Base-by-base conservation (phyloP, 2,888 invertebrate genomes). In the Proisotoma minuta region DNA sequence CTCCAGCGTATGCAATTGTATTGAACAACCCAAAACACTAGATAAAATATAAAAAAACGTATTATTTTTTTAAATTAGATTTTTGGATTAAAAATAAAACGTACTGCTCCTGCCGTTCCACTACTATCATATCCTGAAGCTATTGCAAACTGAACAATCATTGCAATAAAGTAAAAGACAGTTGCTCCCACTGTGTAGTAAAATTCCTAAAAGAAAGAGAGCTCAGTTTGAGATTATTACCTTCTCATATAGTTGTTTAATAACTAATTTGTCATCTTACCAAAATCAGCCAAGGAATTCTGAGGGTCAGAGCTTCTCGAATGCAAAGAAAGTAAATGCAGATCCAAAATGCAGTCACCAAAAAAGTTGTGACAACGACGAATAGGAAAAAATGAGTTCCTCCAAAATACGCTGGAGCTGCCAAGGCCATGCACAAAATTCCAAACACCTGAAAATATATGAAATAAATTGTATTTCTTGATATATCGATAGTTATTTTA, bases 301-400 rank as follows among this genome's bases (percentile, higher is more conserved):
- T 88, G 63, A 90, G 77, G 75, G 84, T 86, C 40, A 91, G 81
- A 1, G 86, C 87, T 75, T 91, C 90, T 69, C 87, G 84, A 71
- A 92, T 84, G 68, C 89, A 87, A 70, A 92, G 80, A 64, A 91
- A 79, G 77, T 89, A 91, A 53, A 90, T 84, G 76, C 88, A 85
- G 60, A 84, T 83, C 91, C 91, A 90, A 75, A 91, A 80, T 56
- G 91, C 79, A 0, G 89, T 90, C 53, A 86, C 83, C 75, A 93
- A 89, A 80, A 93, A 93, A 68, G 88, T 85, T 67, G 86, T 82
- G 65, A 88, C 87, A 20, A 85, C 88, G 57, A 91, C 91, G 77
- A 91, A 90, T 63, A 91, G 83, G 81, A 91, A 94, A 84, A 88
- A 92, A 71, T 87, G 84, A 12, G 89, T 87, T 53, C 84, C 85